These are phyloP conservation scores for Leistus spinibarbis DNA, from an alignment of 2,888 invertebrate genomes.

Conservation along the genomic window DNA sequence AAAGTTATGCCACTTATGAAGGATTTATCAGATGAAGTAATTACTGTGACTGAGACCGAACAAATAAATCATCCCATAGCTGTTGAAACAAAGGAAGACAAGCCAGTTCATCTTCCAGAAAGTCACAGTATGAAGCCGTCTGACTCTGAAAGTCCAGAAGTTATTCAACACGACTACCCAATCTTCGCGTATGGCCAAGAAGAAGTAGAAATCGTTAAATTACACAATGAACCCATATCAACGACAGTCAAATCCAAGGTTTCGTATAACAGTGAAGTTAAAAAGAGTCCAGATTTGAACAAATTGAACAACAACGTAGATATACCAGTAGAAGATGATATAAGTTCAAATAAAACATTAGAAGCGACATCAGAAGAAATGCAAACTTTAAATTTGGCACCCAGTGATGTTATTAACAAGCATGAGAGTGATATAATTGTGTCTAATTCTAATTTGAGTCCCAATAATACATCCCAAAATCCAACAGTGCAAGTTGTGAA, in stretches of 20 bases:
- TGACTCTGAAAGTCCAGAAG: conserved; percentile 49
- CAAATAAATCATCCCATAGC: conserved; percentile 25
- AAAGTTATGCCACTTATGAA: no score
- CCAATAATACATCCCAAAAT: conserved; percentile 37
- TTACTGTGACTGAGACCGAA: conserved; percentile 32
- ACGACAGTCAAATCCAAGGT: conserved; percentile 50
- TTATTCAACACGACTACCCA: conserved; percentile 56
- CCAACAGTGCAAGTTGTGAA: conserved; percentile 52
- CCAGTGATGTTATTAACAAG: conserved; percentile 34
- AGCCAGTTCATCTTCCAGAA: conserved; percentile 36
- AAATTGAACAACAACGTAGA: conserved; percentile 38
- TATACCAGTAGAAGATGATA: conserved; percentile 15
- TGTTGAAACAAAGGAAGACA: conserved; percentile 17
- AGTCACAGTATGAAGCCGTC: conserved; percentile 46
- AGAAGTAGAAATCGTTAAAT: conserved; percentile 58
- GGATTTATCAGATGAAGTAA: no score
- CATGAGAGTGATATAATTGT: conserved; percentile 42
- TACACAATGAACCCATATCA: conserved; percentile 50
- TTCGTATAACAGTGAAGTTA: conserved; percentile 44
- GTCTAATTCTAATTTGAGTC: conserved; percentile 41
- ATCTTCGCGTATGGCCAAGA: conserved; percentile 56
- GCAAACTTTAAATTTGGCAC: conserved; percentile 44
- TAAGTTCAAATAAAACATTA: conserved; percentile 24
- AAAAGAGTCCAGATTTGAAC: conserved; percentile 45
- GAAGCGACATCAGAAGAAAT: conserved; percentile 30